Percentiles rank a stretch among this genome's conserved stretches.
These are phyloP conservation scores for Chloroclysta siterata DNA, from an alignment of 2,888 invertebrate species.

Conservation along the genomic window DNA sequence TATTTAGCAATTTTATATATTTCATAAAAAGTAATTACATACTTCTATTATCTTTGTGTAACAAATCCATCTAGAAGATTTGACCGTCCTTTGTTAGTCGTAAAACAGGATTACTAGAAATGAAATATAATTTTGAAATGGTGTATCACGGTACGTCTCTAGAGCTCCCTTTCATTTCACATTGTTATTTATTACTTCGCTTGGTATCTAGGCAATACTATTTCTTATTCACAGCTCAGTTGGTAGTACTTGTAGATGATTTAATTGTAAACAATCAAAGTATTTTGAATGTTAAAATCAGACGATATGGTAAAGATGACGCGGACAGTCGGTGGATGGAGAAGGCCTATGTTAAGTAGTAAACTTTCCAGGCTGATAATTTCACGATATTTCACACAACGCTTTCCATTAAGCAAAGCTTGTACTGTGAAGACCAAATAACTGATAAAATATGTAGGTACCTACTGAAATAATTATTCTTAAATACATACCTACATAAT, in stretches of 20 bases:
- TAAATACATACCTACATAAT: too few species aligned
- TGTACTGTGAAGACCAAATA: too few species aligned
- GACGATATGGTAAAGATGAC: too few species aligned
- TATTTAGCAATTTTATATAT: conserved; percentile 20
- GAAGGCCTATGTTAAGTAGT: too few species aligned
- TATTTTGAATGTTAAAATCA: too few species aligned
- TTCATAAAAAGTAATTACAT: conserved; percentile 28
- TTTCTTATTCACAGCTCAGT: background rate
- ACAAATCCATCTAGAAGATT: conserved; percentile 48
- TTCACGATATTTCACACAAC: too few species aligned
- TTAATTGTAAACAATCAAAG: too few species aligned
- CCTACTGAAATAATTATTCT: too few species aligned
- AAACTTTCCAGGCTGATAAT: too few species aligned
- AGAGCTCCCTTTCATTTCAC: conserved; percentile 53
- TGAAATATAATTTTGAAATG: conserved; percentile 65
- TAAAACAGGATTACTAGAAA: conserved; percentile 56
- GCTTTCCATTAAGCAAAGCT: too few species aligned
- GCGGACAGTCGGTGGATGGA: too few species aligned
- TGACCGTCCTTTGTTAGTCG: conserved; percentile 50
- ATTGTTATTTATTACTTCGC: conserved; percentile 53
- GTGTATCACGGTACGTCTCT: conserved; percentile 55
- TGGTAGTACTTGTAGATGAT: background rate
- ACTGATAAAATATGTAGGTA: too few species aligned
- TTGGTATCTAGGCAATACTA: conserved; percentile 34
- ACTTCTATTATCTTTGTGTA: conserved; percentile 32